phyloP scores from a whole-genome alignment of 2,113 vertebrate genomes.

The Oncorhynchus tshawytscha region DNA sequence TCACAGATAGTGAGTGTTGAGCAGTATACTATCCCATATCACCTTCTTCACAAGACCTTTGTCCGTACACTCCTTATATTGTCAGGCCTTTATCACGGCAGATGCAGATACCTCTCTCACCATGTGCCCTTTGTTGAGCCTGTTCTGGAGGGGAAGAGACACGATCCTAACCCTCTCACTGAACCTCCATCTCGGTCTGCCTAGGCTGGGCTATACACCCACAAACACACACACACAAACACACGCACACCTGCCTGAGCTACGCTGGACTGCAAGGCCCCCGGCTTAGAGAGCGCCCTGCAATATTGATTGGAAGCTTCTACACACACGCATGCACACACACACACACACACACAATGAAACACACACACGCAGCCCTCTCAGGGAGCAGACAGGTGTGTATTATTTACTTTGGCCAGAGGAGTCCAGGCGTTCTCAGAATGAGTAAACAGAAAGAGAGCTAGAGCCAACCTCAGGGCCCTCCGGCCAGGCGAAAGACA shows the following conservation, averaged over 20 bases:
- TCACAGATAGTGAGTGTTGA: no score
- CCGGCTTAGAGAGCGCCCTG: constrained; percentile 32
- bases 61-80: constrained; percentile 21
- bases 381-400: constrained; percentile 22
- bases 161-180: constrained; percentile 30
- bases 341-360: not conserved
- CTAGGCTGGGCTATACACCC: not conserved
- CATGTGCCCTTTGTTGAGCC: constrained; percentile 16
- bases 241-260: constrained; percentile 11
- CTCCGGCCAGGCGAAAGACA: not conserved
- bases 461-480: not conserved
- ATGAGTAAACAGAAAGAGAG: constrained; percentile 31
- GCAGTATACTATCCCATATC: no score
- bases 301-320: constrained; percentile 49
- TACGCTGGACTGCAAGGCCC: not conserved
- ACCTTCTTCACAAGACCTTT: not conserved
- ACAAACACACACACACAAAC: not conserved
- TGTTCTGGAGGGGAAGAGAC: constrained; percentile 29
- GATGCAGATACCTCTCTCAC: constrained; percentile 43
- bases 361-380: not conserved
- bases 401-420: constrained; percentile 46
- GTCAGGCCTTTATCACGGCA: constrained; percentile 54
- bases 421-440: constrained; percentile 23
- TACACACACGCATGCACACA: not conserved
- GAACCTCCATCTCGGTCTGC: constrained; percentile 16